Percentiles rank a stretch among this genome's conserved stretches.
Conservation (phyloP, 1,140 invertebrate genomes). For the Scaptodrosophila lebanonensis region DNA sequence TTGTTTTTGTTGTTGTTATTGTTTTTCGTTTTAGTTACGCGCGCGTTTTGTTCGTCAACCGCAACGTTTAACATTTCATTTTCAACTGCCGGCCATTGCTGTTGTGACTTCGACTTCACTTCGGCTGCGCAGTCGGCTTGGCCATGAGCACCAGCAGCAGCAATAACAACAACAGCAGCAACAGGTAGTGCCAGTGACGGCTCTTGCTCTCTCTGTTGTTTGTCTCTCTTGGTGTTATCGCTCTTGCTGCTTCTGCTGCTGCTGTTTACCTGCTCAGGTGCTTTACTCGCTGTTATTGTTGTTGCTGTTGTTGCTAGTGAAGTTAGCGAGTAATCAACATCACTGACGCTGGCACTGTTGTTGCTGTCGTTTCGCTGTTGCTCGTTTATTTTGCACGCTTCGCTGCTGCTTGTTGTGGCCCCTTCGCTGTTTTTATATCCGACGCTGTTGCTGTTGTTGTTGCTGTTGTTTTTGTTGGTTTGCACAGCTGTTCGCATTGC, state of each 20-base stretch:
- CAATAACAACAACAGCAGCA: not conserved
- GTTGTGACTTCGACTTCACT: conserved; percentile 33
- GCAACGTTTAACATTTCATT: conserved; percentile 75
- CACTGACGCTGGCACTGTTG: conserved; percentile 31
- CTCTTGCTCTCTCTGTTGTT: conserved; percentile 9
- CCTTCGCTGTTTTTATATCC: conserved; percentile 3
- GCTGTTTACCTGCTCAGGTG: conserved; percentile 44
- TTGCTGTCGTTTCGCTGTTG: conserved; percentile 36
- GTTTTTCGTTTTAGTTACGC: conserved; percentile 27
- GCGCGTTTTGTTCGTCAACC: conserved; percentile 68
- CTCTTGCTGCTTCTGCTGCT: conserved; percentile 39
- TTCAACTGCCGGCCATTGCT: conserved; percentile 54
- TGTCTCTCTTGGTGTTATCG: conserved; percentile 15
- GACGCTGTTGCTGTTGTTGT: conserved; percentile 15
- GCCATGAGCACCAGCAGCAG: conserved; percentile 15
- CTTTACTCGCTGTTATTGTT: conserved; percentile 46
- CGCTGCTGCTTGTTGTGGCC: conserved; percentile 29
- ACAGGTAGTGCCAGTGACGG: conserved; percentile 44
- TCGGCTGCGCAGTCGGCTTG: conserved; percentile 47
- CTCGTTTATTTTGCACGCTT: conserved; percentile 76
- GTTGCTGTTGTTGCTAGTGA: too few relatives aligned
- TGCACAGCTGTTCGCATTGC: conserved; percentile 26
- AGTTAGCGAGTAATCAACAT: conserved; percentile 46
- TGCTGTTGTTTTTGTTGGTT: conserved; percentile 13
- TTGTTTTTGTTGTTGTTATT: conserved; percentile 24